A percentile compares a stretch with the other conserved stretches of the same genome.
Evolutionary conservation across 2,797 vertebrate species (phyloP).

Genomic region (Lerista edwardsae): DNA sequence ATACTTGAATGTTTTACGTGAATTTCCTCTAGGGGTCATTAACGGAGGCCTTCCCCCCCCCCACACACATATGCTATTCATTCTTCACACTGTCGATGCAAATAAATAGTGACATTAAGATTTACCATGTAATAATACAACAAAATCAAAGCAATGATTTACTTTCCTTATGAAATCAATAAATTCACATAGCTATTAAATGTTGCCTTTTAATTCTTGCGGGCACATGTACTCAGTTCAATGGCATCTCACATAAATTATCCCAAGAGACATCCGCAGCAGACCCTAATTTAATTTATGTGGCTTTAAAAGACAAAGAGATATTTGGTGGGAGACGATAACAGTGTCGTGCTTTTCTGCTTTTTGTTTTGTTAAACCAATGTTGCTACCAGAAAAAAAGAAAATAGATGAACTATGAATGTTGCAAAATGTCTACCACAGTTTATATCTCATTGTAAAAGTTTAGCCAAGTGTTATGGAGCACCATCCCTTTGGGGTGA

Average conservation of each 20-base stretch:
- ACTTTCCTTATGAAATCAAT: neutral
- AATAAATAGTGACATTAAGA: constrained; percentile 9
- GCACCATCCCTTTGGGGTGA: neutral
- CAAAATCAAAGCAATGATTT: constrained; percentile 17
- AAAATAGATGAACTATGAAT: neutral
- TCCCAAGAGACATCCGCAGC: neutral
- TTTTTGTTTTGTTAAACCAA: neutral
- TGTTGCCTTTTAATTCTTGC: constrained; percentile 44
- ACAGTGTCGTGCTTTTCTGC: too few relatives aligned
- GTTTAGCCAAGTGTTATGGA: constrained; percentile 2
- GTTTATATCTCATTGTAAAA: constrained; percentile 26
- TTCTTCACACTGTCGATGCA: neutral
- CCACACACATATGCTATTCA: neutral
- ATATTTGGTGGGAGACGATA: constrained; percentile 19
- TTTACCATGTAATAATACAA: constrained; percentile 1
- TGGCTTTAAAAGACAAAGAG: constrained; percentile 27
- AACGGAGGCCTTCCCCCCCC: neutral
- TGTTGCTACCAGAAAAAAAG: neutral
- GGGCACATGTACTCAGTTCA: constrained; percentile 36
- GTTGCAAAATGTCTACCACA: constrained; percentile 21
- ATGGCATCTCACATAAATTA: constrained; percentile 34
- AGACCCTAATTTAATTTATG: constrained; percentile 26
- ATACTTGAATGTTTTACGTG: constrained; percentile 1
- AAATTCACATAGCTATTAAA: constrained; percentile 23
- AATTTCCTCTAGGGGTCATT: neutral